phyloP scores from a whole-genome alignment of 2,888 invertebrate genomes.

The Barypeithes pellucidus region DNA sequence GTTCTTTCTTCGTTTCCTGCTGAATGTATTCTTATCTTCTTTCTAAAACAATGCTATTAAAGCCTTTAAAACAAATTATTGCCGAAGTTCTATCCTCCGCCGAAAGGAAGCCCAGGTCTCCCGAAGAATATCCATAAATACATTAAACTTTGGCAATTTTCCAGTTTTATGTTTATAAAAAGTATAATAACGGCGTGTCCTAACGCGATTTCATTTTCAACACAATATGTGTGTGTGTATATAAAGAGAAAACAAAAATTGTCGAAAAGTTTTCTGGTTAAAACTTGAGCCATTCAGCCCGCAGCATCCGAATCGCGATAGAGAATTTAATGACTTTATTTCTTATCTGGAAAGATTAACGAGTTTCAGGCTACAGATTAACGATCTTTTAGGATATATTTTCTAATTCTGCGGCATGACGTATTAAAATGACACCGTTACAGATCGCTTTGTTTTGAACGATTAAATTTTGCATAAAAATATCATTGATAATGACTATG shows the following conservation, averaged over 20 bases:
- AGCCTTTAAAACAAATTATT: slow-evolving; percentile 39
- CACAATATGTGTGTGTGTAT: slow-evolving; percentile 51
- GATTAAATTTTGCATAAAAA: slow-evolving; percentile 33
- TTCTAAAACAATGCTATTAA: slow-evolving; percentile 31
- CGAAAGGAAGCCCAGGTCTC: slow-evolving; percentile 25
- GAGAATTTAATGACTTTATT: slow-evolving; percentile 69
- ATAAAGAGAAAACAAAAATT: slow-evolving; percentile 54
- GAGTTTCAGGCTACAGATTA: slow-evolving; percentile 67
- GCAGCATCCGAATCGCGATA: slow-evolving; percentile 64
- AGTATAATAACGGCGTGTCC: slow-evolving; percentile 44
- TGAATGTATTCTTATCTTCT: slow-evolving; percentile 9
- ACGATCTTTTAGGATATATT: slow-evolving; percentile 62
- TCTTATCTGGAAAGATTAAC: slow-evolving; percentile 68
- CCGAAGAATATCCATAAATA: slow-evolving; percentile 48
- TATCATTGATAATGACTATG: slow-evolving; percentile 26
- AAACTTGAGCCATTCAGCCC: slow-evolving; percentile 66
- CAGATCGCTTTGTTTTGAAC: slow-evolving; percentile 43
- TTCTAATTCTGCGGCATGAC: slow-evolving; percentile 60
- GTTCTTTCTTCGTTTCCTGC: background rate
- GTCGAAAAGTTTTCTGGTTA: slow-evolving; percentile 67
- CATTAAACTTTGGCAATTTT: slow-evolving; percentile 48
- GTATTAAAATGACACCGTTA: slow-evolving; percentile 59
- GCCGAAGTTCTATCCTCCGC: slow-evolving; percentile 35
- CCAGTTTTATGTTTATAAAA: slow-evolving; percentile 46
- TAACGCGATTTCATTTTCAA: slow-evolving; percentile 49